Percentiles rank a stretch among this genome's conserved stretches.
Evolutionary conservation across 2,113 vertebrate genomes (phyloP).

Genomic region (Eubucco bourcierii): DNA sequence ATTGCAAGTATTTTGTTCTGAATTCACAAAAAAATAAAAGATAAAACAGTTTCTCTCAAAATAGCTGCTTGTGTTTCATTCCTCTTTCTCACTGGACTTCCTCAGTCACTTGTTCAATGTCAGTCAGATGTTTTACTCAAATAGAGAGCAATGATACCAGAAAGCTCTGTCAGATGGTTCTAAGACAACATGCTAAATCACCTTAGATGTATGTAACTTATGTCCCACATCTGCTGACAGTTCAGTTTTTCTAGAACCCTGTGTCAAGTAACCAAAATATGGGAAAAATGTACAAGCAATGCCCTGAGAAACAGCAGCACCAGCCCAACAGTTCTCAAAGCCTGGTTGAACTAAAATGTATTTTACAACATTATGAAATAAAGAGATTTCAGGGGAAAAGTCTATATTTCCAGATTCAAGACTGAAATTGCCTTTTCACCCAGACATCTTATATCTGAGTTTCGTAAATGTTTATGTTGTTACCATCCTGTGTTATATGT

Average conservation of each 20-base stretch:
- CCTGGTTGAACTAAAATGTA: background rate
- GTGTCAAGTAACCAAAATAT: background rate
- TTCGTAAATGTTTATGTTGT: slow-evolving; percentile 13
- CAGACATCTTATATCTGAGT: background rate
- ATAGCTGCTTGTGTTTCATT: background rate
- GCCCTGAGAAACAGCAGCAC: background rate
- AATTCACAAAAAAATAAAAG: background rate
- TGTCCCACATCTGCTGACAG: background rate
- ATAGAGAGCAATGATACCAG: background rate
- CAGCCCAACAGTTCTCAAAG: background rate
- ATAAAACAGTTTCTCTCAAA: background rate
- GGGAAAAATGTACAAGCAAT: background rate
- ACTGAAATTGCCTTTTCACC: slow-evolving; percentile 11
- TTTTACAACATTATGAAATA: background rate
- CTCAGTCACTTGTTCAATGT: background rate
- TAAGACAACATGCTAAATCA: background rate
- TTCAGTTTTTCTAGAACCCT: background rate
- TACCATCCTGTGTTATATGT: background rate
- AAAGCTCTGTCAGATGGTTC: background rate
- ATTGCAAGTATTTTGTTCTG: background rate
- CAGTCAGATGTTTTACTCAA: background rate
- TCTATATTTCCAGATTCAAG: background rate
- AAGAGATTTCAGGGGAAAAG: background rate
- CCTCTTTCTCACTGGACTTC: background rate
- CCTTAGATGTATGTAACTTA: background rate